Evolutionary conservation across 2,797 vertebrate species (phyloP).

Genomic region (Sebastes taczanowskii): DNA sequence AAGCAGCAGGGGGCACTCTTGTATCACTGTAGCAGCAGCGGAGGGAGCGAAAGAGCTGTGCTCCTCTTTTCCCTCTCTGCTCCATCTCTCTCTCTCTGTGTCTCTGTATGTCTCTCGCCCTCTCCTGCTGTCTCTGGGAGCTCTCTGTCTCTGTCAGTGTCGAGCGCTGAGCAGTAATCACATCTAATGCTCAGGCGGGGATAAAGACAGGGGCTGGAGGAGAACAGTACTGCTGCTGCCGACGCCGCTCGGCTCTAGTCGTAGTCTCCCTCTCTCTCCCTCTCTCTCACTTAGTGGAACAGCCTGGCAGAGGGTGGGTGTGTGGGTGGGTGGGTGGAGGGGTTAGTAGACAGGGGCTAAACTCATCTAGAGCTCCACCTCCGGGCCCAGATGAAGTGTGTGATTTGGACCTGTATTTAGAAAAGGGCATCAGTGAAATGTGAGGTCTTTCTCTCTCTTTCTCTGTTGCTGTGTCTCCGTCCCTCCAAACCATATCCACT

Average conservation of each 20-base stretch:
- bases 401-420: conserved; percentile 78
- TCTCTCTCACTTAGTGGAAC: conserved; percentile 42
- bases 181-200: conserved; percentile 86
- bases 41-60: conserved; percentile 36
- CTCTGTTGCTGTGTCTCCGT: conserved; percentile 22
- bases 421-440: conserved; percentile 77
- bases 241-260: conserved; percentile 50
- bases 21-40: conserved; percentile 78
- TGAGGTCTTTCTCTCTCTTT: conserved; percentile 62
- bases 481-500: conserved; percentile 18
- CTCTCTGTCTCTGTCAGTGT: conserved; percentile 81
- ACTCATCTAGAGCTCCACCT: conserved; percentile 78
- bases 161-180: conserved; percentile 87
- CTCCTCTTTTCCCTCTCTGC: conserved; percentile 39
- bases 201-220: conserved; percentile 80
- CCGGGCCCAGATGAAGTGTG: conserved; percentile 76
- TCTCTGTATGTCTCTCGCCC: conserved; percentile 68
- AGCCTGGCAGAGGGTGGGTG: conserved; percentile 47
- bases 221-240: conserved; percentile 68
- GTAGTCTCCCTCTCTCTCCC: conserved; percentile 47
- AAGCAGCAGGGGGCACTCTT: conserved; percentile 94
- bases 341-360: conserved; percentile 66
- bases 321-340: neutral
- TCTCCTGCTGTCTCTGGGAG: conserved; percentile 76
- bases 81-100: conserved; percentile 25